These are phyloP conservation scores for Eilema sororculum DNA, from an alignment of 2,888 invertebrate species.

Conservation along the genomic window DNA sequence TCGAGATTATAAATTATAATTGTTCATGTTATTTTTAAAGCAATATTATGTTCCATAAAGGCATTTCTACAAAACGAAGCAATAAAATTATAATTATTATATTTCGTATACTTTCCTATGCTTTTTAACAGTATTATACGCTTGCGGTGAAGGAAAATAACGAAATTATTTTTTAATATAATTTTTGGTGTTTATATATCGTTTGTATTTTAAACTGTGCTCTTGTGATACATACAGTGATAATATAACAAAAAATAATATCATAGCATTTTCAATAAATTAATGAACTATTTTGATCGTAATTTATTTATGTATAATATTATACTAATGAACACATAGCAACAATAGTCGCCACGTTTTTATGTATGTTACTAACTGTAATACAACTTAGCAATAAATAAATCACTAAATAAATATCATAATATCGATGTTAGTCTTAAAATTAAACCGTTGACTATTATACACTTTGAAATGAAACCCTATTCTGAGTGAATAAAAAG, in stretches of 20 bases:
- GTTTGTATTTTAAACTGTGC: slow-evolving; percentile 37
- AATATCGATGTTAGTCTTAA: slow-evolving; percentile 47
- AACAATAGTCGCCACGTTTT: slow-evolving; percentile 27
- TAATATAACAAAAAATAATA: slow-evolving; percentile 39
- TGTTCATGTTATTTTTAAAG: slow-evolving; percentile 71
- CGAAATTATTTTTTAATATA: slow-evolving; percentile 44
- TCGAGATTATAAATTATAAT: slow-evolving; percentile 70
- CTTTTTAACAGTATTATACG: slow-evolving; percentile 56
- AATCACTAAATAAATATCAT: slow-evolving; percentile 36
- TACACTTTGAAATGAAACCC: slow-evolving; percentile 47
- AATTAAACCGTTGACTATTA: slow-evolving; percentile 46
- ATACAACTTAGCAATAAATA: slow-evolving; percentile 34
- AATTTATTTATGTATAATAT: slow-evolving; percentile 34
- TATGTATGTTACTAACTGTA: slow-evolving; percentile 40
- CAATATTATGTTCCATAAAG: slow-evolving; percentile 71
- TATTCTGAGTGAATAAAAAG: slow-evolving; percentile 70
- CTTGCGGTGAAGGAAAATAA: slow-evolving; percentile 42
- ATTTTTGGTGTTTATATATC: slow-evolving; percentile 30
- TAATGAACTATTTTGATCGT: slow-evolving; percentile 37
- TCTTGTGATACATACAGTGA: slow-evolving; percentile 54
- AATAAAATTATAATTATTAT: slow-evolving; percentile 62
- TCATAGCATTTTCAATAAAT: slow-evolving; percentile 39
- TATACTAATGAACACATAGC: slow-evolving; percentile 41
- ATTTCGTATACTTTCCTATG: slow-evolving; percentile 50
- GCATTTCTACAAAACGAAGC: slow-evolving; percentile 71